Evolutionary conservation across 2,888 invertebrate genomes (phyloP).

Genomic region (Resseliella maxima): DNA sequence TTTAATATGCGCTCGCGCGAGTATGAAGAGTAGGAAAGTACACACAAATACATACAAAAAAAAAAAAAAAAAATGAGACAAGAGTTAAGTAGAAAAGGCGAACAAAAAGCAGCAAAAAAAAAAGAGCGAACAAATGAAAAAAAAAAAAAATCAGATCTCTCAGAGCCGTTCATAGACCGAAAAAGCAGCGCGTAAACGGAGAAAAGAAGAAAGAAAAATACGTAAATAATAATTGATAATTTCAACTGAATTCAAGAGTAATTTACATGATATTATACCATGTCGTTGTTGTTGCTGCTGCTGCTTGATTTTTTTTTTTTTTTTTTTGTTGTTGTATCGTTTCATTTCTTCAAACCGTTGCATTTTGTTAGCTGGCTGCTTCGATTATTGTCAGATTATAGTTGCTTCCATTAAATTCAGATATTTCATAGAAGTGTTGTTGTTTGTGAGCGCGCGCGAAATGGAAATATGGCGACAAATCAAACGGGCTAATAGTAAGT

Average conservation of each 20-base stretch:
- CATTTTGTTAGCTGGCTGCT: constrained; percentile 5
- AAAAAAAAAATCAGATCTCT: not conserved
- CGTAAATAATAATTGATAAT: constrained; percentile 38
- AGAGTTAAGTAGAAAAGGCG: too few relatives aligned
- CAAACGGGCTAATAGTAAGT: constrained; percentile 18
- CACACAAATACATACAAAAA: constrained; percentile 54
- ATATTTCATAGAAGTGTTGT: not conserved
- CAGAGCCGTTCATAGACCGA: constrained; percentile 18
- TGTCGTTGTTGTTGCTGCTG: too few relatives aligned
- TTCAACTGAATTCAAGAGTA: constrained; percentile 29
- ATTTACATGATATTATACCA: constrained; percentile 38
- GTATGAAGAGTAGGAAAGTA: not conserved
- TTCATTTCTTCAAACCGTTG: not conserved
- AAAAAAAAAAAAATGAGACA: constrained; percentile 18
- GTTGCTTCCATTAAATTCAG: constrained; percentile 29
- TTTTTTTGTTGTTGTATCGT: too few relatives aligned
- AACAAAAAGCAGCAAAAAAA: constrained; percentile 55
- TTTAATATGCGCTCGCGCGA: constrained; percentile 12
- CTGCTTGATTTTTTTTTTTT: too few relatives aligned
- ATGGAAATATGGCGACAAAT: constrained; percentile 34
- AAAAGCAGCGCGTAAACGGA: not conserved
- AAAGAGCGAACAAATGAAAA: not conserved
- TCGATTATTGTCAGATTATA: constrained; percentile 29
- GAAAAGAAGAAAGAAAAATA: not conserved
- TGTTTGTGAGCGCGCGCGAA: not conserved